Conservation (phyloP, 2,888 invertebrate species). For the Eupithecia abbreviata region DNA sequence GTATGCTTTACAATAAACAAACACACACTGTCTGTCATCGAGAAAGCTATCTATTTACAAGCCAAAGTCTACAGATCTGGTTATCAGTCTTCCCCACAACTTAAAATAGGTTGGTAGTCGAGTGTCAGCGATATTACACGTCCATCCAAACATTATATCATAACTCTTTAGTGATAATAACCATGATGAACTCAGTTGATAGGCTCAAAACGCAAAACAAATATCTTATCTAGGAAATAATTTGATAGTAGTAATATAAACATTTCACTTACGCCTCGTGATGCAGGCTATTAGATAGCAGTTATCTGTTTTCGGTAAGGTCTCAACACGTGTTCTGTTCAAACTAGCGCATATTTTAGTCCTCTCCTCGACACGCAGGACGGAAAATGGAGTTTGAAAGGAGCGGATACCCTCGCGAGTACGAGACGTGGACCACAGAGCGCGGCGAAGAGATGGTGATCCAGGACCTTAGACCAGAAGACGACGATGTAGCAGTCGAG, state of each 20-base stretch:
- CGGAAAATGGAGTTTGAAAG: background rate
- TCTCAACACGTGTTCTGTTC: background rate
- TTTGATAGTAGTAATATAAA: background rate
- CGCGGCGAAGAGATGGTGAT: constrained; percentile 5
- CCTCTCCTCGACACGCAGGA: background rate
- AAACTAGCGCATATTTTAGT: background rate
- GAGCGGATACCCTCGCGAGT: constrained; percentile 5
- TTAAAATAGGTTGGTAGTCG: background rate
- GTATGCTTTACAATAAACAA: no score
- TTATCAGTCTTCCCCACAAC: constrained; percentile 1
- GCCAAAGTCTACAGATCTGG: background rate
- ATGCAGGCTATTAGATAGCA: background rate
- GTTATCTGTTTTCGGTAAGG: background rate
- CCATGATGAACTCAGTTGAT: background rate
- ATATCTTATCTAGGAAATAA: no score
- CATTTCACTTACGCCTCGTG: background rate
- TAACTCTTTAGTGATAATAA: background rate
- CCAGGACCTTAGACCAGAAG: constrained; percentile 10
- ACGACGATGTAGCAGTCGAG: background rate
- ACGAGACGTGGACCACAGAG: constrained; percentile 1
- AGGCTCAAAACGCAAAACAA: background rate
- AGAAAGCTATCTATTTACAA: no score
- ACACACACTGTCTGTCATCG: no score
- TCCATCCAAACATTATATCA: background rate
- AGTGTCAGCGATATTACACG: background rate